phyloP scores from a whole-genome alignment of 2,797 vertebrate species.

The Neopelma chrysocephalum region DNA sequence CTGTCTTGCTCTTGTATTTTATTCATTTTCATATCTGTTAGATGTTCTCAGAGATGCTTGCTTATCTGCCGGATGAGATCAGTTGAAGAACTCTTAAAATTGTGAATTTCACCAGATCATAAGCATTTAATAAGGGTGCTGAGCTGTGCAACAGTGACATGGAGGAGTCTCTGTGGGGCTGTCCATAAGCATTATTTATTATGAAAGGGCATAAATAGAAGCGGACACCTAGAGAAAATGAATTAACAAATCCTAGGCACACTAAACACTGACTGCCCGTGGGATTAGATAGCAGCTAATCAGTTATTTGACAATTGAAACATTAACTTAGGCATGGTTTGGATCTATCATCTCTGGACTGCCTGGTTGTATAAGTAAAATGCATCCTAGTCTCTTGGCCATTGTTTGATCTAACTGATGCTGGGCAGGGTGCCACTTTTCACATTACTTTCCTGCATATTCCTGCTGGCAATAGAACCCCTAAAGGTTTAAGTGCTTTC shows the following conservation, averaged over 20 bases:
- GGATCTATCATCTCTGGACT: not conserved
- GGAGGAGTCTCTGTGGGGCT: not conserved
- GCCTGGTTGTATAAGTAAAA: not conserved
- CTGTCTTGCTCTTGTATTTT: not conserved
- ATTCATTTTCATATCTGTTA: not conserved
- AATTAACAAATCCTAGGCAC: not conserved
- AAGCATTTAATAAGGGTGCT: not conserved
- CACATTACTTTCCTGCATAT: not conserved
- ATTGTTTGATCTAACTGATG: not conserved
- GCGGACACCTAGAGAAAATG: not conserved
- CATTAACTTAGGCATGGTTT: not conserved
- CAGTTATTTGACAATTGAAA: not conserved
- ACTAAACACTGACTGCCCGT: not conserved
- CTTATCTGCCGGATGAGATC: not conserved
- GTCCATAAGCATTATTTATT: not conserved
- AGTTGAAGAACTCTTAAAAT: not conserved
- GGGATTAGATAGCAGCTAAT: not conserved
- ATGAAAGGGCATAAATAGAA: not conserved
- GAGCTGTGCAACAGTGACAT: not conserved
- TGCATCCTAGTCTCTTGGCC: not conserved
- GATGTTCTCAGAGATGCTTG: not conserved
- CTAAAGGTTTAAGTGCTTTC: not conserved
- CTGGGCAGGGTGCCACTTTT: not conserved
- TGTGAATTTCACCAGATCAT: not conserved
- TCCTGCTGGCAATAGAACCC: not conserved